Evolutionary conservation across 2,797 vertebrate species (phyloP).

Genomic region (Tympanoctomys barrerae): DNA sequence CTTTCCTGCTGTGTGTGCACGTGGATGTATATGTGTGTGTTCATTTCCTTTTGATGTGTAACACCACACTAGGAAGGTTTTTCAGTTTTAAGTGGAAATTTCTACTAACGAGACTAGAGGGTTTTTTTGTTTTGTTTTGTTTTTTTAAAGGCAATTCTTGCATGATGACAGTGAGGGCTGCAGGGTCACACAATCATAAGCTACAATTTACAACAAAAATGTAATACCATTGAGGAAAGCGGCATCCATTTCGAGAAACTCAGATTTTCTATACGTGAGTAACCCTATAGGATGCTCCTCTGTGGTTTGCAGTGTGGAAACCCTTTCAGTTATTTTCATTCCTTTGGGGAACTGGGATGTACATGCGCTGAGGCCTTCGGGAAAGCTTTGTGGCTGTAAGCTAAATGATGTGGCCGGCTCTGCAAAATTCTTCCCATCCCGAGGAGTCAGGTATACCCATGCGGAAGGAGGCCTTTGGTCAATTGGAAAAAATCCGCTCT

Average conservation of each 20-base stretch:
- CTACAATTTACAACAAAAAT: conserved; percentile 36
- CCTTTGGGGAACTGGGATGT: conserved; percentile 38
- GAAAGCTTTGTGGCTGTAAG: conserved; percentile 56
- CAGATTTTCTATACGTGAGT: background rate
- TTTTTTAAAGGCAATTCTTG: background rate
- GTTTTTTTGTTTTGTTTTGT: background rate
- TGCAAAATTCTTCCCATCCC: background rate
- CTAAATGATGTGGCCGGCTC: conserved; percentile 55
- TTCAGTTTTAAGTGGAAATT: conserved; percentile 38
- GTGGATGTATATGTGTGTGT: background rate
- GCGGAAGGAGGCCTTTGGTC: conserved; percentile 58
- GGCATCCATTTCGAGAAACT: background rate
- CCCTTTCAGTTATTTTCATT: conserved; percentile 53
- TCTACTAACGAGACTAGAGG: background rate
- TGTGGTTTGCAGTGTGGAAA: conserved; percentile 23
- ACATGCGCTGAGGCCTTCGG: conserved; percentile 37
- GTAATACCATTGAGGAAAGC: conserved; percentile 20
- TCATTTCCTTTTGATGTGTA: background rate
- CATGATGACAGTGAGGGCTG: background rate
- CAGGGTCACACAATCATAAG: background rate
- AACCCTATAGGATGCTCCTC: background rate
- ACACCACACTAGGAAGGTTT: conserved; percentile 26
- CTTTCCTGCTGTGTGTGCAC: background rate
- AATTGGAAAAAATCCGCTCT: background rate
- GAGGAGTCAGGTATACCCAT: background rate